Conservation (phyloP, 2,113 vertebrate species). For the Patagioenas fasciata region DNA sequence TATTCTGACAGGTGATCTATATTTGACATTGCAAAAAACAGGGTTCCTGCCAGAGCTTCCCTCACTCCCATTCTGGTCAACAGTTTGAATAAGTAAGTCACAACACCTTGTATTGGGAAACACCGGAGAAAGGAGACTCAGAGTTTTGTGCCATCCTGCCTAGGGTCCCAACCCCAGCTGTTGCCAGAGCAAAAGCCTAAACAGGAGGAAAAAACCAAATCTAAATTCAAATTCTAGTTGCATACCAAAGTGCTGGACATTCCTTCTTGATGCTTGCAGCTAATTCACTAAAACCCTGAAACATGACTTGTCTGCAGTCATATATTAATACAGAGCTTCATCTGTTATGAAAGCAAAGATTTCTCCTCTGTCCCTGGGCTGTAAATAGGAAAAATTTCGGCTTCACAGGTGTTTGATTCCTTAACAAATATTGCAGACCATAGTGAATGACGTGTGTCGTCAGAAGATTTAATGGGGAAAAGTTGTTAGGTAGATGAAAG, state of each 20-base stretch:
- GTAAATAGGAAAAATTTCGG: neutral
- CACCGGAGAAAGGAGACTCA: neutral
- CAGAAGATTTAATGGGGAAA: neutral
- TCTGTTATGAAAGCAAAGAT: neutral
- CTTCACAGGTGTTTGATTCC: neutral
- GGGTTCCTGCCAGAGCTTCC: neutral
- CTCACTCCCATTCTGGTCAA: neutral
- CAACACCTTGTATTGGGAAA: neutral
- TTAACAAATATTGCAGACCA: neutral
- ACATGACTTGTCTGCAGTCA: neutral
- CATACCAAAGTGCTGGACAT: neutral
- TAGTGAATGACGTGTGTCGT: neutral
- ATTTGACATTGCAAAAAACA: neutral
- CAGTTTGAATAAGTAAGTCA: neutral
- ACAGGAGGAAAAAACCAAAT: neutral
- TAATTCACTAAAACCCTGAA: constrained; percentile 13
- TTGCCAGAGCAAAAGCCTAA: neutral
- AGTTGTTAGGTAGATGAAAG: neutral
- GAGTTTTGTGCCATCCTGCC: neutral
- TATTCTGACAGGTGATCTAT: constrained; percentile 23
- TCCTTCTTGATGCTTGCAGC: constrained; percentile 1
- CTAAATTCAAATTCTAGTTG: neutral
- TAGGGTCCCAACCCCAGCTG: neutral
- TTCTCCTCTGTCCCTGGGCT: neutral
- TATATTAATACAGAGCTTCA: neutral